phyloP scores from a whole-genome alignment of 1,140 invertebrate species.

The Magallana gigas region DNA sequence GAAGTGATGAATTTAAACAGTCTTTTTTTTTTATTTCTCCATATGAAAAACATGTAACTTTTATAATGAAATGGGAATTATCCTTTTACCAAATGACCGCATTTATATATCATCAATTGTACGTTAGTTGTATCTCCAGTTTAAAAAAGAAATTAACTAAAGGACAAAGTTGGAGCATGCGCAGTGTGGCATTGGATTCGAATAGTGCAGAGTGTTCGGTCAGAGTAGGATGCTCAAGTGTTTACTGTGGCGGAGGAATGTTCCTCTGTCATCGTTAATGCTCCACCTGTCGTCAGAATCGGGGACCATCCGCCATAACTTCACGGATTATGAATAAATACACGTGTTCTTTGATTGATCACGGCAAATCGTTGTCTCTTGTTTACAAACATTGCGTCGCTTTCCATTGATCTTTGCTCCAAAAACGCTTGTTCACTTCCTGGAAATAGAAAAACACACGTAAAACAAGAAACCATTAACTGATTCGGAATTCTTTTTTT shows the following conservation, averaged over 20 bases:
- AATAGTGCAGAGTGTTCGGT: no score
- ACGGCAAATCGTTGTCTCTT: conserved; percentile 22
- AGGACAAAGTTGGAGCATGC: no score
- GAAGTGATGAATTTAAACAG: no score
- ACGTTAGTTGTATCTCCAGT: no score
- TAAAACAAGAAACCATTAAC: conserved; percentile 24
- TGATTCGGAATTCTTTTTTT: conserved; percentile 2
- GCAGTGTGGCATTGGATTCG: no score
- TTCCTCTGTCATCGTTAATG: conserved; percentile 7
- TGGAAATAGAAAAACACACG: conserved; percentile 25
- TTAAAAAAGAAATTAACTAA: no score
- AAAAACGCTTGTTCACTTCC: conserved; percentile 35
- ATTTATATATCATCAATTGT: no score
- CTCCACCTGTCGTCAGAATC: not conserved
- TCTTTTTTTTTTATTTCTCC: no score
- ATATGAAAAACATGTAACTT: no score
- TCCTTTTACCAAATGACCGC: no score
- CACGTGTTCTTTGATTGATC: conserved; percentile 27
- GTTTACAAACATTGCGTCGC: conserved; percentile 35
- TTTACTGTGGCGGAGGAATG: conserved; percentile 23
- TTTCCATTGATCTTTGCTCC: conserved; percentile 26
- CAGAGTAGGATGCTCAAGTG: not conserved
- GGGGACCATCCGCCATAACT: not conserved
- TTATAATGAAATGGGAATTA: no score
- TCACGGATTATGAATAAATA: conserved; percentile 29